Base-by-base conservation (phyloP, 2,113 vertebrate species). In the Bufo bufo region DNA sequence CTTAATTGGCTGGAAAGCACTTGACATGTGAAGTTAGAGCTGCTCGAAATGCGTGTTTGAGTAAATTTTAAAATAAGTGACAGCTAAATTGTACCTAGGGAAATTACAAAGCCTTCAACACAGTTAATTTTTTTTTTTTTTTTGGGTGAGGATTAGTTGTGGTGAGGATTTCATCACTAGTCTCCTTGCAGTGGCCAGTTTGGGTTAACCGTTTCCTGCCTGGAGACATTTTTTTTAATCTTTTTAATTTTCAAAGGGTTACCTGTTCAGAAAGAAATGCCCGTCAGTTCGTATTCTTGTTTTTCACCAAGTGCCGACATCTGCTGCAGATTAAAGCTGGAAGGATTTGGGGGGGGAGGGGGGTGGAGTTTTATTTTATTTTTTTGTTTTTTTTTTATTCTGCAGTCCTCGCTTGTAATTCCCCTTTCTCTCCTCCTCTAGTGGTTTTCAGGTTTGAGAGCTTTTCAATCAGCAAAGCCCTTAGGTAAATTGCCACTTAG, bases 1-100 rank as follows among this genome's bases (percentile, higher is more conserved):
- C 96, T 98, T 98, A 99, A 99, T 99, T 99, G 98, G 97, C 96
- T 99, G 98, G 97, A 99, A 99, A 99, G 97, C 97, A 97, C 97
- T 98, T 99, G 98, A 99, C 98, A 97, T 98, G 97, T 97, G 97
- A 98, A 98, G 98, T 98, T 98, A 96, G 96, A 97, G 97, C 97
- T 97, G 97, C 98, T 99, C 96, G 11, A 95, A 96, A 95, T 93
- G 95, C 93, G 92, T 96, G 95, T 97, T 94, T 95, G 96, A 96
- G 96, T 97, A 98, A 99, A 98, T 98, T 97, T 97, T 96, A 97
- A 97, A 94, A 95, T 97, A 97, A 97, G 95, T 99, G 98, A 99
- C 98, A 99, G 97, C 97, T 99, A 99, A 99, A 99, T 99, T 99
- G 98, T 98, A 99, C 97, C 97, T 95, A 96, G 95, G 97, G 96